A percentile compares a stretch with the other conserved stretches of the same genome.
Conservation (phyloP, 2,888 invertebrate genomes). For the Noctua janthina region DNA sequence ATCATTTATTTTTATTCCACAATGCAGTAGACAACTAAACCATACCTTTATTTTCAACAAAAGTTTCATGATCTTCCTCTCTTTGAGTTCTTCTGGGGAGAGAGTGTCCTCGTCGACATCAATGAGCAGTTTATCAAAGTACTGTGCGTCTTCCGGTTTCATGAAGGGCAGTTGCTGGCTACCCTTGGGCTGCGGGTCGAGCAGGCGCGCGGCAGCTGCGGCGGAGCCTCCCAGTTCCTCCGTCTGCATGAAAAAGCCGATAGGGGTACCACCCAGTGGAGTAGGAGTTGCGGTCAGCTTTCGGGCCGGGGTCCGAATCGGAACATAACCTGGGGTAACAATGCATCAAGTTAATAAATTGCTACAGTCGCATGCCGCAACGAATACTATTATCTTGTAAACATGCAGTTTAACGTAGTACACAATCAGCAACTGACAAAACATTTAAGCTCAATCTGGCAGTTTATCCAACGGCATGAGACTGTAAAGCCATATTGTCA, state of each 20-base stretch:
- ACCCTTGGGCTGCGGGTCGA: constrained; percentile 99
- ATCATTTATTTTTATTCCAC: background rate
- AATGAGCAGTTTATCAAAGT: constrained; percentile 99
- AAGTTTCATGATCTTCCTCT: constrained; percentile 99
- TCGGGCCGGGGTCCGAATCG: constrained; percentile 98
- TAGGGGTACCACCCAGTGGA: constrained; percentile 97
- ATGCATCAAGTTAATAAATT: constrained; percentile 71
- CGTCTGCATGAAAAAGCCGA: constrained; percentile 98
- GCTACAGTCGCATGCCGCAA: constrained; percentile 67
- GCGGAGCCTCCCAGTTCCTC: constrained; percentile 96
- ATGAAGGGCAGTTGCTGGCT: constrained; percentile 98
- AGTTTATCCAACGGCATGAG: constrained; percentile 85
- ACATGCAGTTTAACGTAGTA: constrained; percentile 65
- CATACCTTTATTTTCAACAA: constrained; percentile 97
- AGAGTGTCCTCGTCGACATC: constrained; percentile 99
- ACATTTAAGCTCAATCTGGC: constrained; percentile 78
- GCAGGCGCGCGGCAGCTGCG: constrained; percentile 93
- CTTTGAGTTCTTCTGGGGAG: constrained; percentile 99
- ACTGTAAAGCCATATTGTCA: constrained; percentile 85
- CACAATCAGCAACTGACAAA: constrained; percentile 73
- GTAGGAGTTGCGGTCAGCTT: constrained; percentile 99
- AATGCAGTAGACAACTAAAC: background rate
- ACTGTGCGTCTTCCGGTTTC: constrained; percentile 99
- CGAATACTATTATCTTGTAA: constrained; percentile 65
- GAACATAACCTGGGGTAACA: constrained; percentile 94